Evolutionary conservation across 2,113 vertebrate species (phyloP), one percentile per base, ranked within the genome.

Genomic region (Anguilla rostrata): DNA sequence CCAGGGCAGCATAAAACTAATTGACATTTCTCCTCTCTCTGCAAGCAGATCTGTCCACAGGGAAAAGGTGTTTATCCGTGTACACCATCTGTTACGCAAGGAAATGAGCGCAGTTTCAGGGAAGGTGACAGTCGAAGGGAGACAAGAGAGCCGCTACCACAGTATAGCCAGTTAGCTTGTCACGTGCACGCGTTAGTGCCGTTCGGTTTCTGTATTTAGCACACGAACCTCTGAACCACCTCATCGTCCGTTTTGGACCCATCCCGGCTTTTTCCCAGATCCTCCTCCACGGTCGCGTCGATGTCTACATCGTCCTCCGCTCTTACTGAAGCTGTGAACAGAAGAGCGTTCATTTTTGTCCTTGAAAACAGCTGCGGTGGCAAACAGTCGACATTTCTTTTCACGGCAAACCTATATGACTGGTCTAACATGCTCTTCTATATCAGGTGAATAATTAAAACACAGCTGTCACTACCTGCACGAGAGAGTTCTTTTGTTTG

Each of bases 201-300:
- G 11, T 20, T 39, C 2, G 22, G 20, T 34, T 53, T 2, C 12
- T 53, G 20, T 2, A 40, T 56, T 22, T 4, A 20, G 34, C 41
- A 75, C 26, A 82, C 93, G 81, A 53, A 99, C 98, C 98, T 98
- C 92, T 98, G 97, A 22, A 99, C 96, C 63, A 97, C 97, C 93
- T 99, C 98, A 60, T 99, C 98, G 34, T 99, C 98, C 0, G 98
- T 99, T 88, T 95, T 95, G 80, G 98, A 99, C 18, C 96, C 97
- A 91, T 99, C 98, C 87, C 98, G 93, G 92, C 98, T 99, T 94
- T 99, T 99, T 7, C 98, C 98, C 81, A 99, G 84, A 83, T 99
- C 97, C 7, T 98, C 97, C 85, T 98, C 98, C 0, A 98, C 96
- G 0, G 95, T 96, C 0, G 94, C 98, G 5, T 98, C 97, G 14